Evolutionary conservation across 2,888 invertebrate genomes (phyloP), one percentile per base, ranked within the genome.

Genomic region (Litoditis marina): DNA sequence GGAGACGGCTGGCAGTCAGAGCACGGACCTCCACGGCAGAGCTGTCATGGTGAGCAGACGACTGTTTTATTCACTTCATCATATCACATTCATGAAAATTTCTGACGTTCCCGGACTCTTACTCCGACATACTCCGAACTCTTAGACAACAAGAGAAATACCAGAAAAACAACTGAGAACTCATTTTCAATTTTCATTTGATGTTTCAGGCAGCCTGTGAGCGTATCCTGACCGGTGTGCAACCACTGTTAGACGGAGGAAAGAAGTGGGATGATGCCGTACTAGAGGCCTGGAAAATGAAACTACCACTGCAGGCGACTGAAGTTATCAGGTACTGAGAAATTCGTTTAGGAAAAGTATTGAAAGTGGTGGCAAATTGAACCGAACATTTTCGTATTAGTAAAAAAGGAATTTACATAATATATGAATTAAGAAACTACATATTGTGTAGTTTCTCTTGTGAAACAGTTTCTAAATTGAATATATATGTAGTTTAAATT

Each of bases 21-120:
- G 91, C 0, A 91, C 92, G 0, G 93, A 94, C 85, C 84, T 93
- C 0, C 92, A 93, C 81, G 92, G 93, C 64, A 91, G 91, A 90
- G 93, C 93, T 0, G 88, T 93, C 8, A 52, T 71, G 53, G 73
- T 76, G 27, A 34, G 51, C 27, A n/a, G n/a, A n/a, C n/a, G n/a
- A n/a, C n/a, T n/a, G n/a, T n/a, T n/a, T n/a, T n/a, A n/a, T n/a
- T n/a, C n/a, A n/a, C n/a, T n/a, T n/a, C n/a, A n/a, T n/a, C n/a
- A n/a, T n/a, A n/a, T n/a, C n/a, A n/a, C n/a, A n/a, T n/a, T n/a
- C n/a, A n/a, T n/a, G n/a, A n/a, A n/a, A n/a, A n/a, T n/a, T n/a
- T n/a, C n/a, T n/a, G n/a, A n/a, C n/a, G n/a, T n/a, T n/a, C n/a
- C n/a, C n/a, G n/a, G n/a, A n/a, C n/a, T n/a, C n/a, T n/a, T n/a